These are phyloP conservation scores for Hemiprocne comata DNA, from an alignment of 2,113 vertebrate species.

Conservation along the genomic window DNA sequence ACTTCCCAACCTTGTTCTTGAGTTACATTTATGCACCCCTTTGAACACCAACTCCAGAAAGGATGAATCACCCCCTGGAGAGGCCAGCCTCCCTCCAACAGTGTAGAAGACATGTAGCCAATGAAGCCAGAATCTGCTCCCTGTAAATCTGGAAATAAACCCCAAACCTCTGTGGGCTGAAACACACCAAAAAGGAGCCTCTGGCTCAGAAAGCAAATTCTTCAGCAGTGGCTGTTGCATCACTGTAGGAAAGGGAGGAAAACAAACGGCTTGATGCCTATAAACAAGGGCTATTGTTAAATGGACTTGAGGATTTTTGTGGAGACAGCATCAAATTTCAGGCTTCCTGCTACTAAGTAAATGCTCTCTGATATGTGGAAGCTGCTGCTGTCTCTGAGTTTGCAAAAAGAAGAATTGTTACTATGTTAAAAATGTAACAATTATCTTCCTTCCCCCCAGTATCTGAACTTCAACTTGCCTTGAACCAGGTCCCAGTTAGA, in stretches of 20 bases:
- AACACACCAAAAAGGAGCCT: neutral
- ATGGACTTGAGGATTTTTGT: neutral
- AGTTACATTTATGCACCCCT: neutral
- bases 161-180: neutral
- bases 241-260: neutral
- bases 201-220: neutral
- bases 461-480: slow-evolving; percentile 20
- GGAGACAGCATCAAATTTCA: slow-evolving; percentile 30
- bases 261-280: neutral
- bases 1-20: neutral
- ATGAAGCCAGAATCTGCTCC: neutral
- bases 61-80: neutral
- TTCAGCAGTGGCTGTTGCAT: neutral
- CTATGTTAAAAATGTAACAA: slow-evolving; percentile 26
- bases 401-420: neutral
- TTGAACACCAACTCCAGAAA: neutral
- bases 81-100: neutral
- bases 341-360: slow-evolving; percentile 49
- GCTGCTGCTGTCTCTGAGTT: neutral
- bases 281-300: slow-evolving; percentile 37
- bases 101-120: neutral
- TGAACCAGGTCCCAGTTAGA: neutral
- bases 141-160: neutral
- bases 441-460: neutral
- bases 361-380: neutral